Evolutionary conservation across 1,140 invertebrate species (phyloP).

Genomic region (Stegodyphus dumicola): DNA sequence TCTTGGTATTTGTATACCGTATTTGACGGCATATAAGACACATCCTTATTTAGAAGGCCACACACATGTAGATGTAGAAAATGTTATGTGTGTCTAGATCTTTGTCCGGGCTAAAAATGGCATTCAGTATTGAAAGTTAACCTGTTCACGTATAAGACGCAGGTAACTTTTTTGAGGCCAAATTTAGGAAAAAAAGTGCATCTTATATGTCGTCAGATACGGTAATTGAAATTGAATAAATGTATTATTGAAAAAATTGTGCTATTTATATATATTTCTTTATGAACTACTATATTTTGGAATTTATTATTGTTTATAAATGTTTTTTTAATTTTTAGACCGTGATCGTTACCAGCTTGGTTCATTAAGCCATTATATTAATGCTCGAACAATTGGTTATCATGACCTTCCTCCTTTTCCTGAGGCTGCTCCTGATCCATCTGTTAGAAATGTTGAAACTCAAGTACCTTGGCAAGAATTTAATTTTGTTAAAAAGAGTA

Average conservation of each 20-base stretch:
- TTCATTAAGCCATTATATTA: constrained; percentile 94
- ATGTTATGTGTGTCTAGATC: no score
- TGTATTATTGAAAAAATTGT: not conserved
- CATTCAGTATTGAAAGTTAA: no score
- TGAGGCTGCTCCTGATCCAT: constrained; percentile 78
- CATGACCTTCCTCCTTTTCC: constrained; percentile 90
- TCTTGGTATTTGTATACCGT: no score
- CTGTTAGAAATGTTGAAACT: constrained; percentile 78
- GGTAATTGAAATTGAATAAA: not conserved
- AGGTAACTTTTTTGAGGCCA: no score
- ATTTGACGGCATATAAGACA: no score
- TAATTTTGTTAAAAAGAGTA: constrained; percentile 65
- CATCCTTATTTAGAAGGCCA: no score
- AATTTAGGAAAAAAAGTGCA: no score
- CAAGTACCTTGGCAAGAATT: constrained; percentile 62
- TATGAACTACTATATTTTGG: not conserved
- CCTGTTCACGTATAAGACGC: no score
- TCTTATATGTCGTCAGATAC: no score
- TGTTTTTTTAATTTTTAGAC: constrained; percentile 70
- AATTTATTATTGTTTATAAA: not conserved
- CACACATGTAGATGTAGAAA: no score
- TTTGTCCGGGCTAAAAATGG: no score
- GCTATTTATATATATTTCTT: not conserved
- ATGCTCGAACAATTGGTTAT: constrained; percentile 86
- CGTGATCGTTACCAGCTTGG: constrained; percentile 91